Conservation (phyloP, 2,888 invertebrate species). For the Conistra vaccinii region DNA sequence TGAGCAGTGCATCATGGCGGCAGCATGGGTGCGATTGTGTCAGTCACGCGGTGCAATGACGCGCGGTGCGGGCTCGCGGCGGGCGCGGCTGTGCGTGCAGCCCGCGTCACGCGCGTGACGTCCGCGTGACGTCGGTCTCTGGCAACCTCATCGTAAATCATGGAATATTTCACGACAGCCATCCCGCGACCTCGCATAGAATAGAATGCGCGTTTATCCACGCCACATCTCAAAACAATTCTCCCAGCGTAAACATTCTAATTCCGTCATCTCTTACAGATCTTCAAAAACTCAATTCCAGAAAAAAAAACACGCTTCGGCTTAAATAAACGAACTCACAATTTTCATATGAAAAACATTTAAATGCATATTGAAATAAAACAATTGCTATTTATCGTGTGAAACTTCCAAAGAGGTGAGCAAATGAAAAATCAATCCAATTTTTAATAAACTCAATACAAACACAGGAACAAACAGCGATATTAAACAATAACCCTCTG, state of each 20-base stretch:
- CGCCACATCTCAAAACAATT: constrained; percentile 48
- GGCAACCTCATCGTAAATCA: constrained; percentile 59
- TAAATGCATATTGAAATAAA: constrained; percentile 45
- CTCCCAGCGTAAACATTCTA: constrained; percentile 31
- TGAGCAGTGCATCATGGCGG: constrained; percentile 48
- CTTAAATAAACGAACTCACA: constrained; percentile 36
- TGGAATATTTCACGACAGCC: constrained; percentile 71
- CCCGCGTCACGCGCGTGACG: constrained; percentile 74
- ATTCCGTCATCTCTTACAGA: constrained; percentile 40
- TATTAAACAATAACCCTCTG: constrained; percentile 76
- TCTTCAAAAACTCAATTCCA: constrained; percentile 30
- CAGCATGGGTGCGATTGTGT: constrained; percentile 36
- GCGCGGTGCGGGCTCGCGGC: constrained; percentile 63
- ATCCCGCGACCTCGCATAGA: constrained; percentile 43
- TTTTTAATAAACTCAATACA: constrained; percentile 74
- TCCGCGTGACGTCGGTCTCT: constrained; percentile 62
- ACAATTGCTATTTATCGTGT: constrained; percentile 40
- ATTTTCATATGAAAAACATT: constrained; percentile 36
- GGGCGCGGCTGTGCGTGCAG: constrained; percentile 72
- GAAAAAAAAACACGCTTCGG: constrained; percentile 11
- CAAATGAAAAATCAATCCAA: constrained; percentile 67
- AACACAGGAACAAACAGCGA: constrained; percentile 73
- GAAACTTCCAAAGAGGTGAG: constrained; percentile 43
- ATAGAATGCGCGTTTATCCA: constrained; percentile 56
- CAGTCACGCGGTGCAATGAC: constrained; percentile 73